Percentiles rank a stretch among this genome's conserved stretches.
Evolutionary conservation across 2,888 invertebrate genomes (phyloP).

Genomic region (Eilema sororculum): DNA sequence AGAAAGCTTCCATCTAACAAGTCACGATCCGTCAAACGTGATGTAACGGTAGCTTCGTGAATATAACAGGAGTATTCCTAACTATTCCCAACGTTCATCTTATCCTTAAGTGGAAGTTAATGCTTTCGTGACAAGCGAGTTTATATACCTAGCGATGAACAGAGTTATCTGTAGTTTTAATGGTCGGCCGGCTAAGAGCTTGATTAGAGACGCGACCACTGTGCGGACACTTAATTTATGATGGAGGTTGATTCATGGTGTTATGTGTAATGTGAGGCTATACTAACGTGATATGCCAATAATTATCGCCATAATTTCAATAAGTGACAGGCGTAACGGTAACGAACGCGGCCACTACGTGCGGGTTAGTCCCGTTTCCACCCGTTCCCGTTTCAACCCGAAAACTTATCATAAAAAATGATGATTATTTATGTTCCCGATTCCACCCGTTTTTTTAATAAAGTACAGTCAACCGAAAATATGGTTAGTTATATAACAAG

Average conservation of each 20-base stretch:
- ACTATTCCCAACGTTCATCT: constrained; percentile 66
- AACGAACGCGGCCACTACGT: no score
- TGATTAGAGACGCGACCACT: constrained; percentile 60
- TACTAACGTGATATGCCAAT: no score
- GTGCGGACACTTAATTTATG: constrained; percentile 14
- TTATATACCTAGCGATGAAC: constrained; percentile 59
- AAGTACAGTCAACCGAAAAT: no score
- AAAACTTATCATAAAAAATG: no score
- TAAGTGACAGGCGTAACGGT: no score
- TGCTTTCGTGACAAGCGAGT: constrained; percentile 71
- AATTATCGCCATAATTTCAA: no score
- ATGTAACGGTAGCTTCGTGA: constrained; percentile 26
- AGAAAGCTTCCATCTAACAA: constrained; percentile 5
- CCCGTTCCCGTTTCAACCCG: no score
- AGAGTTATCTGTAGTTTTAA: constrained; percentile 73
- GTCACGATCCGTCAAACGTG: constrained; percentile 39
- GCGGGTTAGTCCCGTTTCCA: no score
- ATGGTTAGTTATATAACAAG: no score
- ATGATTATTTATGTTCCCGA: no score
- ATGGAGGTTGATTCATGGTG: constrained; percentile 9
- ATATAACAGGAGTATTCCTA: constrained; percentile 43
- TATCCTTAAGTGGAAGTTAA: constrained; percentile 80
- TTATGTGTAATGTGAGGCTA: no score
- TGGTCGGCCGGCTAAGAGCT: constrained; percentile 73
- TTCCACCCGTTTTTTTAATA: no score